phyloP scores from a whole-genome alignment of 1,140 invertebrate genomes.

The Drosophila orosa region DNA sequence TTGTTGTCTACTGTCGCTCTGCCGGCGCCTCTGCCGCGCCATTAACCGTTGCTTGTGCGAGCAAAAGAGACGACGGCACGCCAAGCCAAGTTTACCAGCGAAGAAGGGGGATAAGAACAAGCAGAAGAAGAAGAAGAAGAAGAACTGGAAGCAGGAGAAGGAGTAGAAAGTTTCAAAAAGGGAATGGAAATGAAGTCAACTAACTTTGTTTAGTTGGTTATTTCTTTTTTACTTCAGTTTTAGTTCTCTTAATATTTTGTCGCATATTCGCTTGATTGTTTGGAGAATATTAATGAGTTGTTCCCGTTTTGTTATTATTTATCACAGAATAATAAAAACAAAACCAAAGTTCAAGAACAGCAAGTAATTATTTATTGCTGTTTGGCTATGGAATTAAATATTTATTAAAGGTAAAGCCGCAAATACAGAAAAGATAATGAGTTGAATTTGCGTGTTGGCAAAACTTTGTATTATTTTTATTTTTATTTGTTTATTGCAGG shows the following conservation, averaged over 20 bases:
- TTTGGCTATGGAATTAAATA: background rate
- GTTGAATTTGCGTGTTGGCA: constrained; percentile 44
- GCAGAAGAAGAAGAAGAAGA: background rate
- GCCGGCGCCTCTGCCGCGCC: constrained; percentile 25
- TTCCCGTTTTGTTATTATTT: background rate
- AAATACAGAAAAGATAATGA: background rate
- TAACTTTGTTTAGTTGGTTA: constrained; percentile 10
- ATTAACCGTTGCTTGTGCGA: constrained; percentile 16
- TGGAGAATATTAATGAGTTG: constrained; percentile 1
- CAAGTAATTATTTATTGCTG: no score
- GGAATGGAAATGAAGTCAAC: constrained; percentile 8
- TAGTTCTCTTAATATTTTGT: constrained; percentile 7
- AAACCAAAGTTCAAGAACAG: background rate
- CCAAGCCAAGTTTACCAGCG: constrained; percentile 18
- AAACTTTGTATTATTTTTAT: constrained; percentile 15
- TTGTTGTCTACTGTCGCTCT: constrained; percentile 55
- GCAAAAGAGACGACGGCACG: constrained; percentile 21
- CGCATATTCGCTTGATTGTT: constrained; percentile 2
- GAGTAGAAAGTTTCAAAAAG: background rate
- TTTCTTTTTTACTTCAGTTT: constrained; percentile 8
- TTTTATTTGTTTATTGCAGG: background rate
- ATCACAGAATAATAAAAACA: background rate
- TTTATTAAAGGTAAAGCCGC: background rate
- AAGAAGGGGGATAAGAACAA: constrained; percentile 1
- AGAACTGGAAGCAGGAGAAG: background rate